A percentile compares a stretch with the other conserved stretches of the same genome.
phyloP scores from a whole-genome alignment of 2,888 invertebrate genomes.

The Drosophila macrospina region DNA sequence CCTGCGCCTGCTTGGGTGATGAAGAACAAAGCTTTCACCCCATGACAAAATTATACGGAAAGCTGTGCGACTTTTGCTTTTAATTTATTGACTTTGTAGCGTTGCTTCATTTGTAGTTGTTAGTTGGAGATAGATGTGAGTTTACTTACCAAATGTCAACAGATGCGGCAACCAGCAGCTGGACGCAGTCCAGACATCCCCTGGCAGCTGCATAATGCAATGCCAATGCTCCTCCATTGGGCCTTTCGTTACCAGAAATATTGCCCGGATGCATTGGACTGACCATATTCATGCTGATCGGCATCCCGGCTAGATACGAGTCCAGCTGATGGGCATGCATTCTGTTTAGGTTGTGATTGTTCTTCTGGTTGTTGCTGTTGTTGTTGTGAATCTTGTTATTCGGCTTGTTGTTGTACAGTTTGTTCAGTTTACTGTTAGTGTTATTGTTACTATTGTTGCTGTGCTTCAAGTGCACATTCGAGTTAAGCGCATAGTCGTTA shows the following conservation, averaged over 20 bases:
- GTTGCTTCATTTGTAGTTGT: too few relatives aligned
- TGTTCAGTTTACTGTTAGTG: constrained; percentile 46
- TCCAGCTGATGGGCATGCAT: constrained; percentile 85
- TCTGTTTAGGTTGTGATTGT: constrained; percentile 52
- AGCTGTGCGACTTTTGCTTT: constrained; percentile 50
- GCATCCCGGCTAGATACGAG: constrained; percentile 66
- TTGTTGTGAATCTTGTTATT: constrained; percentile 25
- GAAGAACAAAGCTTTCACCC: constrained; percentile 62
- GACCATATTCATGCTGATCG: constrained; percentile 71
- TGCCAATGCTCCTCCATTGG: constrained; percentile 90
- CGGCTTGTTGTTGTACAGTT: constrained; percentile 26
- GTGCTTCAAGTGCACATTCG: constrained; percentile 68
- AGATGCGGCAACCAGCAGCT: constrained; percentile 91
- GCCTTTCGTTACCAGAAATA: constrained; percentile 84
- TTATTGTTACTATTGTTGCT: constrained; percentile 40
- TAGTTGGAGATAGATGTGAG: constrained; percentile 1
- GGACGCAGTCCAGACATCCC: constrained; percentile 94
- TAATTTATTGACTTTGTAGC: constrained; percentile 14
- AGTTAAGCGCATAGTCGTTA: constrained; percentile 79
- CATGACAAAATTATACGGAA: constrained; percentile 3
- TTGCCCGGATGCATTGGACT: constrained; percentile 84
- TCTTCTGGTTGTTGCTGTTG: constrained; percentile 30
- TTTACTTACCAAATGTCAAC: constrained; percentile 90
- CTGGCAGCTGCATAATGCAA: constrained; percentile 95
- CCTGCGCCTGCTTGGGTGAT: constrained; percentile 1